phyloP scores from a whole-genome alignment of 2,888 invertebrate genomes.

The Drosophila leonis region DNA sequence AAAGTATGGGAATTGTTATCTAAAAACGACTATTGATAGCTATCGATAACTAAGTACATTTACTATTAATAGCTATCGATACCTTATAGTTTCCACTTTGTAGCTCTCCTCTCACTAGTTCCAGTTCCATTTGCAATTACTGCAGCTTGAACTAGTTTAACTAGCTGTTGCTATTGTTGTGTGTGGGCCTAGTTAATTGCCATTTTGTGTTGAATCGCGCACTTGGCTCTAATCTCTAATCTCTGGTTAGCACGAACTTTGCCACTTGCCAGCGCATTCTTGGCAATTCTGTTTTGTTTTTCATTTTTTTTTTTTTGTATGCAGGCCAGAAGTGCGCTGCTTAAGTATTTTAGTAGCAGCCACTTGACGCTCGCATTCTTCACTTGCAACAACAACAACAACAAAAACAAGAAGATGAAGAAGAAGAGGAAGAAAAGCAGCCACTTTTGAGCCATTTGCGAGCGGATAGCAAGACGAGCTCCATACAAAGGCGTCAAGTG shows the following conservation, averaged over 20 bases:
- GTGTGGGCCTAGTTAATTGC: slow-evolving; percentile 59
- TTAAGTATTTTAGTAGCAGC: slow-evolving; percentile 75
- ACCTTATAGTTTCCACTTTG: not conserved
- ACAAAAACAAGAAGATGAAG: slow-evolving; percentile 15
- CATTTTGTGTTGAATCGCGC: slow-evolving; percentile 52
- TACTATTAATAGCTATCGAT: not conserved
- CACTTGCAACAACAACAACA: slow-evolving; percentile 40
- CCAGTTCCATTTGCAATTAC: not conserved
- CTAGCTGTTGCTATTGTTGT: slow-evolving; percentile 15
- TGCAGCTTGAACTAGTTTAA: not conserved
- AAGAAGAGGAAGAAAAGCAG: slow-evolving; percentile 41
- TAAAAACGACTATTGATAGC: not conserved
- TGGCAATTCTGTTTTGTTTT: slow-evolving; percentile 54
- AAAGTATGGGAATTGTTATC: not conserved
- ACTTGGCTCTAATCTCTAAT: slow-evolving; percentile 63
- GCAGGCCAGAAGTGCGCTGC: slow-evolving; percentile 70
- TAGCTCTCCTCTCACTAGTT: not conserved
- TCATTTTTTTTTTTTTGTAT: slow-evolving; percentile 41
- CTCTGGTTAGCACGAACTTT: slow-evolving; percentile 68
- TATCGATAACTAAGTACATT: not conserved
- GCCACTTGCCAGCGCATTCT: slow-evolving; percentile 79
- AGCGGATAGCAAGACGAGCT: slow-evolving; percentile 69
- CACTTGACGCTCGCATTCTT: slow-evolving; percentile 75
- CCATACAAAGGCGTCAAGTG: slow-evolving; percentile 73
- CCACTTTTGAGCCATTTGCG: slow-evolving; percentile 76